Evolutionary conservation across 2,113 vertebrate genomes (phyloP).

Genomic region (Mionectes macconnelli): DNA sequence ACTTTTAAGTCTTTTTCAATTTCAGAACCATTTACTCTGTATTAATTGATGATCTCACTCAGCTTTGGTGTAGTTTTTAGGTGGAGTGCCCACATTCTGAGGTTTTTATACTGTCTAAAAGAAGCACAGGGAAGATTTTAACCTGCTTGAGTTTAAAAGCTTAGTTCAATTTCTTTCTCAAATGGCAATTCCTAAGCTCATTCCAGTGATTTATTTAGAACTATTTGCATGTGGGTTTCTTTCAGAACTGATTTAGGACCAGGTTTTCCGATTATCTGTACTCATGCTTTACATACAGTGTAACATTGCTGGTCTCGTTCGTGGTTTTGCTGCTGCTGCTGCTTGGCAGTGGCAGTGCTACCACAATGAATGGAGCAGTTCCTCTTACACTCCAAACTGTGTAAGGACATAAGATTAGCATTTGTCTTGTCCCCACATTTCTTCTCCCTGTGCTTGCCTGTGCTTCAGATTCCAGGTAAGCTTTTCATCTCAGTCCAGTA

Average conservation of each 20-base stretch:
- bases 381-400: background rate
- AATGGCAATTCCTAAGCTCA: background rate
- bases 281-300: background rate
- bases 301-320: accelerated
- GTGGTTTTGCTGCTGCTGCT: background rate
- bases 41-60: background rate
- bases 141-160: background rate
- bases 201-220: background rate
- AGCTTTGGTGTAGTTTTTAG: background rate
- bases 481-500: background rate
- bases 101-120: background rate
- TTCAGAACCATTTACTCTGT: background rate
- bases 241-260: background rate
- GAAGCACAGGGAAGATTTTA: background rate
- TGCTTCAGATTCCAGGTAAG: background rate
- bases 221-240: background rate
- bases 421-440: background rate
- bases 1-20: background rate
- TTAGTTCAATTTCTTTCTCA: background rate
- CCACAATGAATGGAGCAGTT: background rate
- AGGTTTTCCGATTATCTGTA: background rate
- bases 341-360: accelerated
- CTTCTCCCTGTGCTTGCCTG: background rate
- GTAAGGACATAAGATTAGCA: accelerated
- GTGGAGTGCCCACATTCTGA: background rate